Conservation (phyloP, 2,113 vertebrate genomes). For the Seriola quinqueradiata region DNA sequence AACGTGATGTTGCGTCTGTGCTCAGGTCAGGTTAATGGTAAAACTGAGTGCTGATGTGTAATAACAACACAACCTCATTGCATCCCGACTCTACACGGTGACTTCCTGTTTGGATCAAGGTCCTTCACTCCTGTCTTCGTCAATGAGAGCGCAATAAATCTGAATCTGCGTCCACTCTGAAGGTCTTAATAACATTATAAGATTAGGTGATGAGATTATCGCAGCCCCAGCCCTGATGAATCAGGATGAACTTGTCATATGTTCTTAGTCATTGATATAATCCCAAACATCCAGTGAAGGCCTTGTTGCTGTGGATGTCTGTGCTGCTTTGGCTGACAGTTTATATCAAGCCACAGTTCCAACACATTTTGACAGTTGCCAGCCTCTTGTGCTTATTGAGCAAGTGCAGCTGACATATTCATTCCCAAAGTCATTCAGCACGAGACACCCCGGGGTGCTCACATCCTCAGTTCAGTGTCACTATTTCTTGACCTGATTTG, state of each 20-base stretch:
- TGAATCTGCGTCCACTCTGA: too few species aligned
- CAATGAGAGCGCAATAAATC: too few species aligned
- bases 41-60: too few species aligned
- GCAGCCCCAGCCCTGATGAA: not conserved
- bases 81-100: too few species aligned
- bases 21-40: too few species aligned
- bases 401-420: conserved; percentile 67
- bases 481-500: conserved; percentile 35
- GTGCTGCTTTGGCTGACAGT: conserved; percentile 29
- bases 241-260: not conserved
- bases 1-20: too few species aligned
- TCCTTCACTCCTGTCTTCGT: too few species aligned
- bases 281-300: not conserved
- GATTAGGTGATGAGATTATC: not conserved
- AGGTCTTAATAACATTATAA: not conserved
- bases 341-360: conserved; percentile 6
- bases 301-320: conserved; percentile 31
- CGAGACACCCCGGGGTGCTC: conserved; percentile 33
- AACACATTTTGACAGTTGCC: conserved; percentile 48
- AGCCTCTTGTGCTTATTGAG: conserved; percentile 51
- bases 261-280: not conserved
- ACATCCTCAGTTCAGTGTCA: conserved; percentile 47
- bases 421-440: conserved; percentile 58
- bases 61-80: not conserved
- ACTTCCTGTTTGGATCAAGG: too few species aligned